These are phyloP conservation scores for Scylla paramamosain DNA, from an alignment of 1,140 invertebrate genomes.

Conservation along the genomic window DNA sequence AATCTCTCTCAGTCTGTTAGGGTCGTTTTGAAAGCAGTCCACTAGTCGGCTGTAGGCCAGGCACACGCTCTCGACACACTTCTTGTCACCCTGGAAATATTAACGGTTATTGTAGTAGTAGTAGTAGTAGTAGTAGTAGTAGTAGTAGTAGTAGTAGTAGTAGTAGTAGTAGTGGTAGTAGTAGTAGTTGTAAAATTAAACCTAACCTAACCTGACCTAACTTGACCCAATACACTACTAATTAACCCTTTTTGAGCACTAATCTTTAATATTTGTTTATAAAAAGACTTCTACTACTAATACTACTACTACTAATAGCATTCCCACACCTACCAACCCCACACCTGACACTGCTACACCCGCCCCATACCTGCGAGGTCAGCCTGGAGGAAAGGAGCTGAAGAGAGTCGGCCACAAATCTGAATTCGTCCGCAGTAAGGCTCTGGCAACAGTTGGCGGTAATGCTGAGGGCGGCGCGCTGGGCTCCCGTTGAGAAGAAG, in stretches of 20 bases:
- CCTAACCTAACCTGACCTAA: too few species aligned
- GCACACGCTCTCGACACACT: slow-evolving; percentile 98
- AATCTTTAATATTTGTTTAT: background rate
- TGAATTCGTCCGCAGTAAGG: slow-evolving; percentile 95
- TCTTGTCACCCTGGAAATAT: slow-evolving; percentile 87
- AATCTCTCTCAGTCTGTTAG: slow-evolving; percentile 95
- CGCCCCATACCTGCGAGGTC: slow-evolving; percentile 87
- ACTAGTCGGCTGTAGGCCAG: slow-evolving; percentile 97
- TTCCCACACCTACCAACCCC: background rate
- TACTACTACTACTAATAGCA: background rate
- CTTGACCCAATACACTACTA: too few species aligned
- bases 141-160: too few species aligned
- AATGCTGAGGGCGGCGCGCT: slow-evolving; percentile 95
- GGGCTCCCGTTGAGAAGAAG: slow-evolving; percentile 98
- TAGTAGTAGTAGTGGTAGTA: too few species aligned
- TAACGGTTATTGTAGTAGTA: background rate
- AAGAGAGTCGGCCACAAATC: slow-evolving; percentile 93
- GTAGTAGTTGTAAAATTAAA: too few species aligned
- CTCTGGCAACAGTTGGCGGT: slow-evolving; percentile 98
- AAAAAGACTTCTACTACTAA: background rate
- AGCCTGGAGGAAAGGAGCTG: slow-evolving; percentile 91
- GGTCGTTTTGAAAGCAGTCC: slow-evolving; percentile 97
- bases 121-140: background rate
- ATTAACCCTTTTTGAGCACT: too few species aligned
- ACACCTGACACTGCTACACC: slow-evolving; percentile 46